These are phyloP conservation scores for Stegodyphus dumicola DNA, from an alignment of 1,140 invertebrate genomes.

Conservation along the genomic window DNA sequence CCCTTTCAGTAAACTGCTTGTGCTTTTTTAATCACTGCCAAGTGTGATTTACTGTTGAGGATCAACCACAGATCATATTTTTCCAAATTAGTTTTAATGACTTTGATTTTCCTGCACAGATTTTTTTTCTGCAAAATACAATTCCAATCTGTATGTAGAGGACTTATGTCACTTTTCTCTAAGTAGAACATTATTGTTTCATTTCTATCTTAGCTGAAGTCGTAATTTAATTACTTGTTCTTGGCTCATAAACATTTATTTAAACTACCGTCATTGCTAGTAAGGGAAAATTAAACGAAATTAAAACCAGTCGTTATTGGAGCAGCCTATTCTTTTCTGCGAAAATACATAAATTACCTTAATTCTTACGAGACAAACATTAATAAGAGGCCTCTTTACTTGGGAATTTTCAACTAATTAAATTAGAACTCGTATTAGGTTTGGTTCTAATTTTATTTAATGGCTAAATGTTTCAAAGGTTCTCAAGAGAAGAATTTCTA, in stretches of 20 bases:
- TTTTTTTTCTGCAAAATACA: no score
- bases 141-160: no score
- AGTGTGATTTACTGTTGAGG: no score
- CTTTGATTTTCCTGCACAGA: no score
- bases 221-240: slow-evolving; percentile 46
- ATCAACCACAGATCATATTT: no score
- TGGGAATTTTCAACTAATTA: slow-evolving; percentile 22
- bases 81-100: no score
- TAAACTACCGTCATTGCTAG: slow-evolving; percentile 47
- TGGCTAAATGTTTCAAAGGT: slow-evolving; percentile 22
- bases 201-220: background rate
- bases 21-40: no score
- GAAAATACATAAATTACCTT: slow-evolving; percentile 55
- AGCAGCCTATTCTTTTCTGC: slow-evolving; percentile 15
- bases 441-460: slow-evolving; percentile 43
- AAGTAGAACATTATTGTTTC: no score
- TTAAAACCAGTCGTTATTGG: background rate
- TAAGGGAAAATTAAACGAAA: slow-evolving; percentile 52
- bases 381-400: slow-evolving; percentile 36
- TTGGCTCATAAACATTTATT: slow-evolving; percentile 54
- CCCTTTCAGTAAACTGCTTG: no score
- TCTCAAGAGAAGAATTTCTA: no score
- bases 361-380: slow-evolving; percentile 31
- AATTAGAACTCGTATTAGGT: slow-evolving; percentile 47
- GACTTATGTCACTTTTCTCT: no score